Percentiles rank a stretch among this genome's conserved stretches.
These are phyloP conservation scores for Drosophila subobscura DNA, from an alignment of 1,140 invertebrate species.

Conservation along the genomic window DNA sequence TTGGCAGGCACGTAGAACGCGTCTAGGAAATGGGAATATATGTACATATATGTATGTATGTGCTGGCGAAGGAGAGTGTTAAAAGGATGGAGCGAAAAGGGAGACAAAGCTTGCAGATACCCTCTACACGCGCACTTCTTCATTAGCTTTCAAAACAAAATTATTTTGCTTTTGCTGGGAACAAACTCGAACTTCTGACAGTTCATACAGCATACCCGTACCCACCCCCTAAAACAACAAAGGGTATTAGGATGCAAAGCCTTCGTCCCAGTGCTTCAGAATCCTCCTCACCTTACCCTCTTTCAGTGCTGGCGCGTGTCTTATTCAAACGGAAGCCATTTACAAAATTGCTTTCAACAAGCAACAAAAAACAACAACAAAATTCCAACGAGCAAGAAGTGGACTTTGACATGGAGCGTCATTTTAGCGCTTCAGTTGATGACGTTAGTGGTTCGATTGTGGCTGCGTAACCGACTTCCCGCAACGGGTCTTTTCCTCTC, in stretches of 20 bases:
- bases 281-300: neutral
- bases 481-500: slow-evolving; percentile 6
- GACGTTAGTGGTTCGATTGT: slow-evolving; percentile 52
- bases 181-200: too few relatives aligned
- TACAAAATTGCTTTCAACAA: slow-evolving; percentile 76
- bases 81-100: slow-evolving; percentile 1
- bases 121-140: too few relatives aligned
- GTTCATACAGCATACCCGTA: too few relatives aligned
- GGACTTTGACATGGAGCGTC: slow-evolving; percentile 48
- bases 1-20: slow-evolving; percentile 32
- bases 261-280: slow-evolving; percentile 4
- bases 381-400: slow-evolving; percentile 47
- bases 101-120: too few relatives aligned
- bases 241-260: slow-evolving; percentile 21
- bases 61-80: too few relatives aligned
- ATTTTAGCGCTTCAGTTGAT: slow-evolving; percentile 62
- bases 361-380: slow-evolving; percentile 34
- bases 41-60: too few relatives aligned
- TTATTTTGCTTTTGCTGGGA: too few relatives aligned
- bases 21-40: too few relatives aligned
- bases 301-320: slow-evolving; percentile 54
- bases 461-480: slow-evolving; percentile 11
- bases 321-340: slow-evolving; percentile 73
- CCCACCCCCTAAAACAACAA: too few relatives aligned
- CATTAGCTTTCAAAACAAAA: too few relatives aligned